Evolutionary conservation across 2,113 vertebrate genomes (phyloP).

Genomic region (Shinisaurus crocodilurus): DNA sequence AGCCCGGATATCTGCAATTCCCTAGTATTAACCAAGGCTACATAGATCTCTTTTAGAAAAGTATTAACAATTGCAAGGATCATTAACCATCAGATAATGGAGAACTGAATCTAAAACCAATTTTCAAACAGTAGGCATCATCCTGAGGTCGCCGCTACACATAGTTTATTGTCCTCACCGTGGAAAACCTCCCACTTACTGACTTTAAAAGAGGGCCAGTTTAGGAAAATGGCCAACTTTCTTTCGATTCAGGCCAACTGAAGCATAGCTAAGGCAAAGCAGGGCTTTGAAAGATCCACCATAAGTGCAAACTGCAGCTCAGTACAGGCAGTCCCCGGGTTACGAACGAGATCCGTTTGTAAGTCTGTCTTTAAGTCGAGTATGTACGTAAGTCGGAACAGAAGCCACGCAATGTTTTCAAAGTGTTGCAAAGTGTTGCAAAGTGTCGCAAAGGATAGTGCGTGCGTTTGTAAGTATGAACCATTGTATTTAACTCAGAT

Average conservation of each 20-base stretch:
- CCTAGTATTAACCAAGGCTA: background rate
- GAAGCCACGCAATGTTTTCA: too few species aligned
- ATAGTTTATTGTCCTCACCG: constrained; percentile 17
- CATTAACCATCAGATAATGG: background rate
- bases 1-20: background rate
- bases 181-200: background rate
- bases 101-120: background rate
- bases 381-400: too few species aligned
- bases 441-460: too few species aligned
- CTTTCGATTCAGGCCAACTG: background rate
- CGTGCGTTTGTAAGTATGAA: too few species aligned
- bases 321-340: too few species aligned
- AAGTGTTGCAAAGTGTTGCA: too few species aligned
- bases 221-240: constrained; percentile 6
- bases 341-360: too few species aligned
- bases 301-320: background rate
- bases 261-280: background rate
- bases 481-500: too few species aligned
- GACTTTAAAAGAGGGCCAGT: background rate
- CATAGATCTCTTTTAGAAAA: background rate
- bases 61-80: constrained; percentile 22
- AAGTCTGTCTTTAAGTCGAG: too few species aligned
- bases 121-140: constrained; percentile 17
- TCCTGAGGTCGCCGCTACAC: background rate
- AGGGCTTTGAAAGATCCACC: background rate